A percentile compares a stretch with the other conserved stretches of the same genome.
Conservation (phyloP, 1,140 invertebrate species). For the Bombus waltoni region DNA sequence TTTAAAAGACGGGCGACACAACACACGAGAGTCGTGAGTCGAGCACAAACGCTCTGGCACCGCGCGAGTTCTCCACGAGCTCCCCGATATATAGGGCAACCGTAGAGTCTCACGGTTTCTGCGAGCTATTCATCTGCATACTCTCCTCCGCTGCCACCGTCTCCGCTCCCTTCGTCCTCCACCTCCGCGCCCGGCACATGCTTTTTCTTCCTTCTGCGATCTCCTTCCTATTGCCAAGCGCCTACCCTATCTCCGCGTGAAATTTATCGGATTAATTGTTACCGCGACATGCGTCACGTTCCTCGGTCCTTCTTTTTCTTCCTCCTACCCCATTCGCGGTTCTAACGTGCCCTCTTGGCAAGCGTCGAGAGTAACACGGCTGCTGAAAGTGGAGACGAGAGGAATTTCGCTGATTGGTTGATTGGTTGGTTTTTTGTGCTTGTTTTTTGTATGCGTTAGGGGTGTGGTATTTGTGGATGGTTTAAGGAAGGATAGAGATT, state of each 20-base stretch:
- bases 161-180: not conserved
- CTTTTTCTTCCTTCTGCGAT: conserved; percentile 33
- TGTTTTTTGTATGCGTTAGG: too few species aligned
- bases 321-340: not conserved
- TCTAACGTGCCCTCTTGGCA: not conserved
- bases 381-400: too few species aligned
- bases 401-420: too few species aligned
- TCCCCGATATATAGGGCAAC: conserved; percentile 81
- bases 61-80: conserved; percentile 56
- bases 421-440: too few species aligned
- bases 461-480: too few species aligned
- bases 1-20: conserved; percentile 72
- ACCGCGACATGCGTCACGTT: conserved; percentile 41
- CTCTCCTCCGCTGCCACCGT: conserved; percentile 48
- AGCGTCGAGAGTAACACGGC: not conserved
- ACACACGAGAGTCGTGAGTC: conserved; percentile 74
- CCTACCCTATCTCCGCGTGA: conserved; percentile 43
- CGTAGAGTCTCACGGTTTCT: conserved; percentile 81
- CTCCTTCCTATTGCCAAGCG: conserved; percentile 34
- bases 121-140: conserved; percentile 81
- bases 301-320: not conserved
- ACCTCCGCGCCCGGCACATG: not conserved
- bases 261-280: conserved; percentile 65
- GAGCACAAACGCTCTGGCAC: conserved; percentile 45
- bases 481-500: too few species aligned